Evolutionary conservation across 1,140 invertebrate genomes (phyloP), one percentile per base, ranked within the genome.

Genomic region (Bombus turneri): DNA sequence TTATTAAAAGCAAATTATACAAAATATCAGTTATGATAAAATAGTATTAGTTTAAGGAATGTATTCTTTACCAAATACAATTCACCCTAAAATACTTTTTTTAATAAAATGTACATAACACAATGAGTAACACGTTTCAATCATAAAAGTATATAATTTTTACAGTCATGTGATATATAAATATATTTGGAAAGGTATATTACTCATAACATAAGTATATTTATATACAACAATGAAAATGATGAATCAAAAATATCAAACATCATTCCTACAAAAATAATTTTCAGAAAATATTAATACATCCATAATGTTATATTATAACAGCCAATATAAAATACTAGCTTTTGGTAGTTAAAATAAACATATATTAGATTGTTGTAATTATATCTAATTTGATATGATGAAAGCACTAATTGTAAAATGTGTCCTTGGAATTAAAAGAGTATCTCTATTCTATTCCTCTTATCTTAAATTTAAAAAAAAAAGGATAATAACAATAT

Each of bases 41-140:
- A 59, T 13, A 37, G 37, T n/a, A 57, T 13, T 64, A n/a, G 34
- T 57, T n/a, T 43, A 31, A 41, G 47, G 59, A 59, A 59, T 69
- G 28, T 64, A 85, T 85, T 78, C 31, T 25, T 81, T 62, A n/a
- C 25, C 64, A 83, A 87, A 22, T 72, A 5, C 37, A 79, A 72
- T 86, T 71, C 72, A 62, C 13, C 25, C 28, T 18, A 71, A 62
- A 43, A 72, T 2, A 41, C 3, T n/a, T 8, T 13, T 43, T 73
- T 85, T 1, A 25, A n/a, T 85, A 53, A 25, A 37, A 83, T 81
- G 13, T 39, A 73, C 6, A 72, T 72, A 41, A n/a, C 13, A 15
- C 22, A 68, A 37, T 72, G 1, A 71, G 28, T 41, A n/a, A 72
- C 1, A n/a, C n/a, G 0, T 28, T 41, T 72, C 1, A 72, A 41